Conservation (phyloP, 2,113 vertebrate species). For the Psittacus erithacus region DNA sequence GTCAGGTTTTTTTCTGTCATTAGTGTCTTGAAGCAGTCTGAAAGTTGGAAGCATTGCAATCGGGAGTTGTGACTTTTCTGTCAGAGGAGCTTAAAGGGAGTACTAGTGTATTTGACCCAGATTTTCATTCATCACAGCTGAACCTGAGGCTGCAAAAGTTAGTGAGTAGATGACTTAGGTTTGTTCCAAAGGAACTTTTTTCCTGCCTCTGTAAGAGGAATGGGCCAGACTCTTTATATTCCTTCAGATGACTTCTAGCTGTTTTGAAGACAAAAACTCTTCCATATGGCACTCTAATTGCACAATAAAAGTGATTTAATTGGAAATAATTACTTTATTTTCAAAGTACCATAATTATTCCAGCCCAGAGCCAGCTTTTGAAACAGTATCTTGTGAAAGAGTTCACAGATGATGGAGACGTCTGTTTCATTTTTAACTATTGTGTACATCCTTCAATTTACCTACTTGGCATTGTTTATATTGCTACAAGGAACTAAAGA, state of each 20-base stretch:
- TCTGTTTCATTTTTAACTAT: neutral
- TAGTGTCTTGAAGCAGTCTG: neutral
- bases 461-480: slow-evolving; percentile 18
- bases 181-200: neutral
- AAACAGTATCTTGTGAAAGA: neutral
- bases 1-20: neutral
- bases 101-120: neutral
- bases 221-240: neutral
- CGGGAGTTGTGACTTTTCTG: neutral
- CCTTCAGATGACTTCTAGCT: neutral
- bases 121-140: neutral
- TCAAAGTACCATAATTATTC: neutral
- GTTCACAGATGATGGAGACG: neutral
- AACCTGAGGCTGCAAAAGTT: neutral
- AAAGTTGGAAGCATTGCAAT: neutral
- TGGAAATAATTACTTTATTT: slow-evolving; percentile 42
- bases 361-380: neutral
- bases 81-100: neutral
- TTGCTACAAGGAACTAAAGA: neutral
- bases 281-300: slow-evolving; percentile 25
- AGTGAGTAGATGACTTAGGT: neutral
- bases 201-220: neutral
- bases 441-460: slow-evolving; percentile 15
- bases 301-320: slow-evolving; percentile 30
- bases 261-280: neutral